Conservation (phyloP, 2,888 invertebrate genomes). For the Caenorhabditis uteleia region DNA sequence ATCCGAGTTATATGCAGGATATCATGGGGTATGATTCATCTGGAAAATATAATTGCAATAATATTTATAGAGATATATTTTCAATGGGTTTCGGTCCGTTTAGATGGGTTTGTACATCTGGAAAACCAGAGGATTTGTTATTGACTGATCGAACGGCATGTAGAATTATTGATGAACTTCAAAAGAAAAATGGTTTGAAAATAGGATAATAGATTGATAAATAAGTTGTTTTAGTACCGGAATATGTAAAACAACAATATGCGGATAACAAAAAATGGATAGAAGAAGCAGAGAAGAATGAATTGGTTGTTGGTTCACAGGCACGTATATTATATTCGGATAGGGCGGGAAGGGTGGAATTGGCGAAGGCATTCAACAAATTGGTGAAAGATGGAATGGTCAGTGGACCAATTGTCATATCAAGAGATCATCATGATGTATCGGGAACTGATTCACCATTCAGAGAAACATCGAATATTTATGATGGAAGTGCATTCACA, state of each 20-base stretch:
- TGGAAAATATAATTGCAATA: not conserved
- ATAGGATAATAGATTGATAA: no score
- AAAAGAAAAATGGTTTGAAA: conserved; percentile 49
- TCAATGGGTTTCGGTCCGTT: conserved; percentile 78
- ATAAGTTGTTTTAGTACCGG: conserved; percentile 69
- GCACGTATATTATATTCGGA: conserved; percentile 77
- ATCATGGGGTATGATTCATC: conserved; percentile 75
- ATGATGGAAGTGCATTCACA: conserved; percentile 76
- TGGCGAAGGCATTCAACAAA: conserved; percentile 75
- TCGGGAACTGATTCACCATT: conserved; percentile 76
- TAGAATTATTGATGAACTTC: conserved; percentile 71
- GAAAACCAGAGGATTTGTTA: conserved; percentile 71
- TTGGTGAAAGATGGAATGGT: conserved; percentile 67
- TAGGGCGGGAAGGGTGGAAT: conserved; percentile 73
- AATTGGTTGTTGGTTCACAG: conserved; percentile 71
- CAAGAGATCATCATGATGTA: conserved; percentile 77
- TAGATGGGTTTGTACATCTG: conserved; percentile 76
- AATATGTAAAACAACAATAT: conserved; percentile 74
- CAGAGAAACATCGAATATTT: conserved; percentile 76
- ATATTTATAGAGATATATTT: conserved; percentile 74
- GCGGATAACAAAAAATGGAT: conserved; percentile 76
- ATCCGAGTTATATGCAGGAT: conserved; percentile 77
- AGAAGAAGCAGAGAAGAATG: conserved; percentile 73
- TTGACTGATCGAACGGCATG: conserved; percentile 74
- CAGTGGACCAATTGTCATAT: conserved; percentile 74